Evolutionary conservation across 2,113 vertebrate genomes (phyloP), one percentile per base, ranked within the genome.

Genomic region (Mustela nigripes): DNA sequence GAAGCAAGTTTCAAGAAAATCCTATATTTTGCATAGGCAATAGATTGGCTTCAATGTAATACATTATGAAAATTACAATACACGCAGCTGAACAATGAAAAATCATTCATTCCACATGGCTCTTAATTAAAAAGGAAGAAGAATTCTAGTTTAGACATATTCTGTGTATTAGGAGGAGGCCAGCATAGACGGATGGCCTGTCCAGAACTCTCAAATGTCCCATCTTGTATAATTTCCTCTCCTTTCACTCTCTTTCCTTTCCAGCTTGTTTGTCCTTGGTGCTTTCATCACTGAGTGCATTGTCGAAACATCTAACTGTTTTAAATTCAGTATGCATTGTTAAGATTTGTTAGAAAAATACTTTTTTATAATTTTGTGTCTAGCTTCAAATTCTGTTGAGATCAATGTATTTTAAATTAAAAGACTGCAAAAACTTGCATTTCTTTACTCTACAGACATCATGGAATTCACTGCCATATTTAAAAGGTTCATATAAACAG

Each of bases 401-500:
- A 67, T 74, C 19, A 82, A 89, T n/a, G 89, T 95, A 95, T 91
- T 96, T 92, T 80, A 95, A 84, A 56, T 82, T 82, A 48, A 88
- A 95, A 48, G 21, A 14, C 22, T 9, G 18, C 2, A 97, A 93
- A 94, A 80, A 18, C 0, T 21, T 96, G 42, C 26, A 80, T 74
- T 65, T 86, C 19, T 92, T 69, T 88, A 79, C n/a, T 69, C 56
- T 86, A 69, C 42, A 76, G 58, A 60, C 73, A 76, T 69, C 6
- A 33, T 89, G 48, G 42, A 62, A 36, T 89, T 91, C 82, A 86
- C 2, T 83, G 42, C 45, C 58, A 16, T 33, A 78, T 85, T 91
- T 97, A 42, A 74, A 91, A 88, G 16, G 39, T 11, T 63, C 24
- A 14, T 65, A 56, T 80, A 69, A 69, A 93, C 31, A 22, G 28